These are phyloP conservation scores for Sorex maritimensis DNA, from an alignment of 2,797 vertebrate species.

Conservation along the genomic window DNA sequence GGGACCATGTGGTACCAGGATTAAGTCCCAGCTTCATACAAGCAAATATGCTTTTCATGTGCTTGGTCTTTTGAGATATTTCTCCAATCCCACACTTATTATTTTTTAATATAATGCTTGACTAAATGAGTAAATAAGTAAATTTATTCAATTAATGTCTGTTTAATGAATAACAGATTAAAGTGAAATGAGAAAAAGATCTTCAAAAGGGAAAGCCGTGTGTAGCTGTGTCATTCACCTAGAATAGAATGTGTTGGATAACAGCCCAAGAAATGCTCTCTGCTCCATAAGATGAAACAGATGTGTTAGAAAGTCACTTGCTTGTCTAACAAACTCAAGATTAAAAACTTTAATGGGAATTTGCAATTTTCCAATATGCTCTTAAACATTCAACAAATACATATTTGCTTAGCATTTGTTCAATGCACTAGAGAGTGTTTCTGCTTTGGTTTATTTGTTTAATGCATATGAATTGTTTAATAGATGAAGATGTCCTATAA, in stretches of 20 bases:
- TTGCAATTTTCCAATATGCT: conserved; percentile 18
- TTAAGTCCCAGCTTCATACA: too few relatives aligned
- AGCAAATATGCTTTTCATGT: too few relatives aligned
- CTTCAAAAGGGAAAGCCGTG: neutral
- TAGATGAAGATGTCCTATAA: neutral
- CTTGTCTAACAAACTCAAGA: neutral
- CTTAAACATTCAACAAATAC: neutral
- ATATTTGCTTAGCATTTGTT: conserved; percentile 14
- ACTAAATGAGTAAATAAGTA: conserved; percentile 1
- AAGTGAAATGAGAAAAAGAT: neutral
- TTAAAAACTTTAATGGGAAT: neutral
- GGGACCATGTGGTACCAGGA: too few relatives aligned
- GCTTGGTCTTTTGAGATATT: too few relatives aligned
- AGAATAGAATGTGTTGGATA: conserved; percentile 1
- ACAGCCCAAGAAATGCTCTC: neutral
- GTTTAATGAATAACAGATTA: conserved; percentile 19
- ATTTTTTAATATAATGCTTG: neutral
- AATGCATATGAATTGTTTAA: neutral
- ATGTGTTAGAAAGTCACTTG: neutral
- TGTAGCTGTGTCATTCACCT: conserved; percentile 1
- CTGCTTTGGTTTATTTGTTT: conserved; percentile 10
- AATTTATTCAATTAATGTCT: neutral
- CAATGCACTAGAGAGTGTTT: neutral
- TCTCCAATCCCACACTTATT: too few relatives aligned
- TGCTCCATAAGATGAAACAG: neutral